Percentiles rank a stretch among this genome's conserved stretches.
Evolutionary conservation across 2,797 vertebrate species (phyloP).

Genomic region (Crax fasciolata): DNA sequence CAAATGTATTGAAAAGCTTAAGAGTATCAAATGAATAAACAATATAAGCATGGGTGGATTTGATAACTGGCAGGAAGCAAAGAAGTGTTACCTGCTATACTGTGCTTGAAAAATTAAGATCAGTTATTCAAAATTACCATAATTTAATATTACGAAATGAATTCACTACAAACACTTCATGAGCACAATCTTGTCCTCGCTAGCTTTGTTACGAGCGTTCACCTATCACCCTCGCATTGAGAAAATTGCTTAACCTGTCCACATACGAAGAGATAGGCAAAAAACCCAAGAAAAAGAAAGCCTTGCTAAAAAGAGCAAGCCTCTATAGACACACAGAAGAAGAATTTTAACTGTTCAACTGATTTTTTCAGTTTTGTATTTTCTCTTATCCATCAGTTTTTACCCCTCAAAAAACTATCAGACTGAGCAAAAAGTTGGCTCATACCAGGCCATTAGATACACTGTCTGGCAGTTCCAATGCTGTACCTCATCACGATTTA

Average conservation of each 20-base stretch:
- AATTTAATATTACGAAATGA: not conserved
- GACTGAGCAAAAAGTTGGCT: not conserved
- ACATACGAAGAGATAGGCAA: rapidly evolving
- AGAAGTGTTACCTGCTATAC: not conserved
- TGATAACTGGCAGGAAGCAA: not conserved
- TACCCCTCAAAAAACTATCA: not conserved
- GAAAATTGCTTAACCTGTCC: not conserved
- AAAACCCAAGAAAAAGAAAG: not conserved
- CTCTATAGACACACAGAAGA: not conserved
- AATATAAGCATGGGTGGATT: not conserved
- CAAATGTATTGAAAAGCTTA: not conserved
- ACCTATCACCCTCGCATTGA: not conserved
- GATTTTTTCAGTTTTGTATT: not conserved
- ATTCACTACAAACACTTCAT: not conserved
- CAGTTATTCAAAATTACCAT: not conserved
- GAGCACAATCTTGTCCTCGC: not conserved
- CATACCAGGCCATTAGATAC: not conserved
- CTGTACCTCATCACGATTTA: not conserved
- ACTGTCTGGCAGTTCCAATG: not conserved
- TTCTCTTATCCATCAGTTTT: not conserved
- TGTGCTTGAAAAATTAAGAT: not conserved
- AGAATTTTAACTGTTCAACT: not conserved
- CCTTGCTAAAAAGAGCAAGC: not conserved
- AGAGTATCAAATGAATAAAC: not conserved
- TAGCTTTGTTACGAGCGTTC: not conserved